Evolutionary conservation across 2,888 invertebrate species (phyloP), one percentile per base, ranked within the genome.

Genomic region (Azorinus chamasolen): DNA sequence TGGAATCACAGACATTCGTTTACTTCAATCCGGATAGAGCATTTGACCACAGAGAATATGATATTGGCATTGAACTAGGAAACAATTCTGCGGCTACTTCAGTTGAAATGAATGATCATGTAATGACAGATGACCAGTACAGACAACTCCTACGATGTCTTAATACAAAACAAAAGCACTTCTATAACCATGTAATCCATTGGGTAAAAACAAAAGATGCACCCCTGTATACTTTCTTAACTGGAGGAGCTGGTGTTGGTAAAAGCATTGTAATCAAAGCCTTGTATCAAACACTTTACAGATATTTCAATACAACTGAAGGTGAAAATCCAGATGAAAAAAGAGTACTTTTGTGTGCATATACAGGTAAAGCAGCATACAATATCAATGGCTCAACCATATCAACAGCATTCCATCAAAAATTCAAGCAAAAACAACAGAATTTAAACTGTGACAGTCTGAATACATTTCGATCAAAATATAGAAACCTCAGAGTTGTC

Each of bases 181-280:
- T 76, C 48, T 61, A 50, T 55, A 54, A 65, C 39, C 65, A 76
- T 73, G 70, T 78, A 8, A n/a, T 62, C 8, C 43, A 61, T 20
- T 69, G 65, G 66, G 25, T 66, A 2, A 63, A 63, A 51, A 51
- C 62, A 2, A 62, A 25, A 48, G 50, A 39, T 32, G 4, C 43
- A 45, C 61, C 22, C 27, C 25, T 48, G 25, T 45, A 45, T 46
- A 12, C 12, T 24, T 84, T 84, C 46, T 20, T 87, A 0, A 74
- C 55, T 58, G 86, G 86, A 18, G 80, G 79, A n/a, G 86, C 86
- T 12, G 84, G 87, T 27, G 80, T 74, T 20, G 86, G 87, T 12
- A 88, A 88, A 65, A 71, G 69, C 14, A 14, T 32, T n/a, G 41
- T 86, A 0, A 84, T 78, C 0, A 65, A 68, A 48, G 50, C 74